These are phyloP conservation scores for Heliocidaris tuberculata DNA, from an alignment of 35 echinoderm and acorn worm species.

Conservation along the genomic window DNA sequence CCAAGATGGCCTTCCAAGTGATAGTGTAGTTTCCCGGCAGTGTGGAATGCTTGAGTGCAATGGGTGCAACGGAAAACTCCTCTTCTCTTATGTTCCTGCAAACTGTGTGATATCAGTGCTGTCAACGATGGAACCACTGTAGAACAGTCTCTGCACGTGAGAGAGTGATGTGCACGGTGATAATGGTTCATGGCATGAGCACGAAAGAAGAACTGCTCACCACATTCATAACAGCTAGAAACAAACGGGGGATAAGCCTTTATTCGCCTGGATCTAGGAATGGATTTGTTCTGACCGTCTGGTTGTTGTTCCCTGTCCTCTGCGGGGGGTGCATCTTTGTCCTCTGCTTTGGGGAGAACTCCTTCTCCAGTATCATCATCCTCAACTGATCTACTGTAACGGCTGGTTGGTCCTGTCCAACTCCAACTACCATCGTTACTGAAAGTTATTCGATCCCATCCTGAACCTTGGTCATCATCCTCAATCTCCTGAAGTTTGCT, in stretches of 20 bases:
- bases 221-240: neutral
- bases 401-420: no score
- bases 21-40: neutral
- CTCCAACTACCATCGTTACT: no score
- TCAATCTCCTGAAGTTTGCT: no score
- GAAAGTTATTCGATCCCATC: no score
- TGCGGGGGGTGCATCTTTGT: neutral
- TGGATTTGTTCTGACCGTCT: neutral
- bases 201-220: neutral
- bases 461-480: no score
- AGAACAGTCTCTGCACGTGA: neutral
- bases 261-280: no score
- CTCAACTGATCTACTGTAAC: no score
- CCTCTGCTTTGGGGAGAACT: neutral
- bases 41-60: neutral
- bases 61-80: neutral
- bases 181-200: neutral
- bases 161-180: neutral
- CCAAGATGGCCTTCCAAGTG: conserved; percentile 23
- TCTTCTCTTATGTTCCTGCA: neutral
- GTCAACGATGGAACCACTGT: neutral
- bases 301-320: neutral
- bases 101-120: neutral
- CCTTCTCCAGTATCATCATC: no score
- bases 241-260: neutral